Conservation (phyloP, 2,888 invertebrate species). For the Carabus problematicus region DNA sequence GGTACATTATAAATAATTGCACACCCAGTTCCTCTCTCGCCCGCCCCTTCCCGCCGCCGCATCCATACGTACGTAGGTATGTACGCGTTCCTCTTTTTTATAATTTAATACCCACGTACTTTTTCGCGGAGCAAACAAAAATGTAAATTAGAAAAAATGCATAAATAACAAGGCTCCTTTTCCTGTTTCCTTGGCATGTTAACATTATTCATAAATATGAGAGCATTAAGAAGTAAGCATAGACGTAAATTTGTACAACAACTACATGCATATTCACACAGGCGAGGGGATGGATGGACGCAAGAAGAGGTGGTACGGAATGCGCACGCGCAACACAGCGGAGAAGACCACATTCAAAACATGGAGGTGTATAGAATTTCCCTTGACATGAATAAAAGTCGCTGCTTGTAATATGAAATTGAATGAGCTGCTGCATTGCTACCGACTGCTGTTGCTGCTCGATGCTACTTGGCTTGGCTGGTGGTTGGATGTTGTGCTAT, state of each 20-base stretch:
- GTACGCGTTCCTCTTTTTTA: constrained; percentile 22
- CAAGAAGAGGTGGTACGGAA: background rate
- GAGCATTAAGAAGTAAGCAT: constrained; percentile 43
- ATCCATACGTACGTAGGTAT: background rate
- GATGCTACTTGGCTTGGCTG: background rate
- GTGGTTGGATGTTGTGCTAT: background rate
- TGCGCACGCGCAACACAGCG: background rate
- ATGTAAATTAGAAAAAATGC: constrained; percentile 59
- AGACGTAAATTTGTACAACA: constrained; percentile 19
- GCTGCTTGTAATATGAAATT: constrained; percentile 29
- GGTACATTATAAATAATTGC: constrained; percentile 22
- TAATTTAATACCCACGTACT: constrained; percentile 42
- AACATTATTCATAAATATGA: constrained; percentile 43
- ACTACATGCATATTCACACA: background rate
- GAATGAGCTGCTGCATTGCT: constrained; percentile 17
- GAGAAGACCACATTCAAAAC: background rate
- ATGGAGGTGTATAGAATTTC: constrained; percentile 18
- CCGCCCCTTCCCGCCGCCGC: background rate
- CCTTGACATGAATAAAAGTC: constrained; percentile 30
- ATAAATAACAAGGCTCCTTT: constrained; percentile 58
- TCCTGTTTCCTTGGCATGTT: constrained; percentile 54
- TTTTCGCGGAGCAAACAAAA: constrained; percentile 53
- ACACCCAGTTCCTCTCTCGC: constrained; percentile 2
- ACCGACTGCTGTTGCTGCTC: background rate
- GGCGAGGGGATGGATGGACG: background rate